phyloP scores from a whole-genome alignment of 2,113 vertebrate genomes.

The Amia ocellicauda region DNA sequence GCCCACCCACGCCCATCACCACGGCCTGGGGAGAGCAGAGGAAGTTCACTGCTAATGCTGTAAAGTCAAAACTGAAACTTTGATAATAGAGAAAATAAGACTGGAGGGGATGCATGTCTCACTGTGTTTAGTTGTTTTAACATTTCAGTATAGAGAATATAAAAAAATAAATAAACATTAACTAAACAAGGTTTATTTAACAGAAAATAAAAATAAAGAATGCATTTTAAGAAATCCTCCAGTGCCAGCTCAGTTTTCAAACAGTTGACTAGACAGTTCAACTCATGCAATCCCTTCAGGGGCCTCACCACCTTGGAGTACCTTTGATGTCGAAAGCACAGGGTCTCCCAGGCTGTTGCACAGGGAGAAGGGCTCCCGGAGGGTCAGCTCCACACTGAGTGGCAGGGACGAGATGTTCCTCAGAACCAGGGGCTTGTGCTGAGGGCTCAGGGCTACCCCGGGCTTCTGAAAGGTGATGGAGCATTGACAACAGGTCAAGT shows the following conservation, averaged over 20 bases:
- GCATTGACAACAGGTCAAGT: not conserved
- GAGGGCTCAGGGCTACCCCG: constrained; percentile 42
- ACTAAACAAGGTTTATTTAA: too few relatives aligned
- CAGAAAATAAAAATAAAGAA: too few relatives aligned
- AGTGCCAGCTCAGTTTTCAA: not conserved
- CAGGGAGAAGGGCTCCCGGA: constrained; percentile 67
- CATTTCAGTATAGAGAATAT: too few relatives aligned
- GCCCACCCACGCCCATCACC: constrained; percentile 50
- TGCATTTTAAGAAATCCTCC: too few relatives aligned
- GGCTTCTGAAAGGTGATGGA: constrained; percentile 56
- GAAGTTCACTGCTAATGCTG: too few relatives aligned
- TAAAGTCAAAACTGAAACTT: too few relatives aligned
- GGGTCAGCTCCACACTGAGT: constrained; percentile 57
- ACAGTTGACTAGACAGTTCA: not conserved
- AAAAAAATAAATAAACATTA: too few relatives aligned
- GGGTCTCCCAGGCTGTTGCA: constrained; percentile 43
- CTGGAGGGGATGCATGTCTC: too few relatives aligned
- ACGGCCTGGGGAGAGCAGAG: constrained; percentile 63
- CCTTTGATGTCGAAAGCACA: constrained; percentile 46
- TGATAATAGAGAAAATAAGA: too few relatives aligned
- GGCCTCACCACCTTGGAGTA: constrained; percentile 18
- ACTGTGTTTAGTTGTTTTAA: too few relatives aligned
- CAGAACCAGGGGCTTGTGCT: constrained; percentile 66
- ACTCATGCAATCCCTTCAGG: too few relatives aligned
- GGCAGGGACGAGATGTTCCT: constrained; percentile 71